A percentile compares a stretch with the other conserved stretches of the same genome.
These are phyloP conservation scores for Stichodactyla mertensii DNA, from an alignment of 64 coral and sea anemone species.

Conservation along the genomic window DNA sequence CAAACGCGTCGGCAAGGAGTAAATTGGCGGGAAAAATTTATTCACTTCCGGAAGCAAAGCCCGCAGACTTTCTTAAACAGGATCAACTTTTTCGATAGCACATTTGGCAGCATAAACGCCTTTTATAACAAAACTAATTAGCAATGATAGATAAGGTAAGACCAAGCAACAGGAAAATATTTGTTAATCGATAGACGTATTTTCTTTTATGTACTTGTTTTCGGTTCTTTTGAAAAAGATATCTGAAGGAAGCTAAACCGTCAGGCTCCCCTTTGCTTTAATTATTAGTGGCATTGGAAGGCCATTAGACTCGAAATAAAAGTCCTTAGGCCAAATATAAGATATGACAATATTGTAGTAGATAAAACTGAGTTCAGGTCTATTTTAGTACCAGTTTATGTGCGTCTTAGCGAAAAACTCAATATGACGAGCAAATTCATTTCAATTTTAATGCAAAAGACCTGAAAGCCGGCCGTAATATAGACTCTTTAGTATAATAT, in stretches of 20 bases:
- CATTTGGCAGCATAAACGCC: background rate
- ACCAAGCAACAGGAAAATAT: background rate
- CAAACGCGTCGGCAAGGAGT: background rate
- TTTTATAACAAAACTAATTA: background rate
- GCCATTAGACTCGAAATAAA: background rate
- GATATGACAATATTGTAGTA: too few relatives aligned
- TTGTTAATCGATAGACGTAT: background rate
- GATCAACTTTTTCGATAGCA: background rate
- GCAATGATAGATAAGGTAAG: background rate
- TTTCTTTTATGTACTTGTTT: background rate
- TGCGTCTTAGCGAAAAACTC: too few relatives aligned
- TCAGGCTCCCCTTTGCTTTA: background rate
- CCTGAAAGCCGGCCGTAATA: too few relatives aligned
- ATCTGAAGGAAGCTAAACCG: background rate
- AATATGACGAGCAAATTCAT: too few relatives aligned
- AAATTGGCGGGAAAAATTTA: background rate
- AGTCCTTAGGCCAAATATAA: too few relatives aligned
- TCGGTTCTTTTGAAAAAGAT: background rate
- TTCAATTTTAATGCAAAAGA: too few relatives aligned
- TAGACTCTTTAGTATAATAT: too few relatives aligned
- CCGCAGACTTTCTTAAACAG: background rate
- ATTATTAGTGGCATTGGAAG: background rate
- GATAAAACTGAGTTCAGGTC: too few relatives aligned
- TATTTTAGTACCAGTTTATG: too few relatives aligned
- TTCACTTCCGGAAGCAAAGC: background rate